phyloP scores from a whole-genome alignment of 2,797 vertebrate species.

The Rhodeus uyekii region DNA sequence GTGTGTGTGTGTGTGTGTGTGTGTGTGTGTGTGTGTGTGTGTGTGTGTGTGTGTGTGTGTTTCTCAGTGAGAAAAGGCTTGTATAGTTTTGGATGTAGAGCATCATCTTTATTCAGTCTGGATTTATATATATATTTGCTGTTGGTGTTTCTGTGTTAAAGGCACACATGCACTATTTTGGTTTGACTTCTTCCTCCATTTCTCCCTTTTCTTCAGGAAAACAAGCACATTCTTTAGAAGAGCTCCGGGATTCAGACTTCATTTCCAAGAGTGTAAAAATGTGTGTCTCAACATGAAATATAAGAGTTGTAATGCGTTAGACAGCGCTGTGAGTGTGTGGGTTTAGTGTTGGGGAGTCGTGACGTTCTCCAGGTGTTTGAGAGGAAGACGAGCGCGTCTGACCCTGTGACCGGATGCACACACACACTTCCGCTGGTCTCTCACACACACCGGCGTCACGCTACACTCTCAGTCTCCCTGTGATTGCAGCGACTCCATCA shows the following conservation, averaged over 20 bases:
- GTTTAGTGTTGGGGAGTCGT: too few species aligned
- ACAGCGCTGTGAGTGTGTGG: too few species aligned
- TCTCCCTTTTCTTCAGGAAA: not conserved
- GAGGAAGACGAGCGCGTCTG: too few species aligned
- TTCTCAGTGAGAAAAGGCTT: not conserved
- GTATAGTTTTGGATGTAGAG: not conserved
- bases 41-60: not conserved
- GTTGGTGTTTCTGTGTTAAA: not conserved
- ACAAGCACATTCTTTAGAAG: not conserved
- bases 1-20: not conserved
- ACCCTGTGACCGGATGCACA: too few species aligned
- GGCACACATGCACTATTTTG: not conserved
- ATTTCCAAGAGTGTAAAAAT: not conserved
- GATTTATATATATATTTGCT: conserved; percentile 4
- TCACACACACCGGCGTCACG: too few species aligned
- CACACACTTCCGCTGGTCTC: too few species aligned
- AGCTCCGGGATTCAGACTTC: not conserved
- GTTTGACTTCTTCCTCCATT: not conserved
- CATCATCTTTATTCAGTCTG: conserved; percentile 31
- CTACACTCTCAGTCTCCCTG: too few species aligned
- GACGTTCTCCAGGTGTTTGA: too few species aligned
- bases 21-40: not conserved
- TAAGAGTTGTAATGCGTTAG: too few species aligned
- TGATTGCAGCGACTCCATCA: too few species aligned
- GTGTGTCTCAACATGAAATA: not conserved